Base-by-base conservation (phyloP, 2,888 invertebrate species). In the Chrysopilus asiliformis region DNA sequence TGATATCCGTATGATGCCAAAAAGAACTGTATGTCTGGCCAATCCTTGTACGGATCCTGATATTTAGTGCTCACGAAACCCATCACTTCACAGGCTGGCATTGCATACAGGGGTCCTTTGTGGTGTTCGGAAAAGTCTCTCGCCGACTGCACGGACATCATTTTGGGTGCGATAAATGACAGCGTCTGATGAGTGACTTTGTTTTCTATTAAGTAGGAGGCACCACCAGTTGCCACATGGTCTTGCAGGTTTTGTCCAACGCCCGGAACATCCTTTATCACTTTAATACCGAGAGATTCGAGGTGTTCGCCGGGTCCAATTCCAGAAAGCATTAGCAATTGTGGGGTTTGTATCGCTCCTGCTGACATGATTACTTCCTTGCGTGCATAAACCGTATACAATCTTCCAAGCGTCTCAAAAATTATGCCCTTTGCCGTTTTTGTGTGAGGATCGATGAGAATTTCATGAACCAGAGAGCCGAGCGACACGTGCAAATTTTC, bases 321-420 rank as follows among this genome's bases (percentile, higher is more conserved):
- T 1, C 91, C 91, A 2, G 87, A 85, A 27, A 91, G 55, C 84
- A 89, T 83, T 20, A 93, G 65, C 13, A 91, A 50, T 53, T 91
- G 89, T 0, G 90, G 87, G 3, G 84, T 77, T 52, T 83, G 81
- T 43, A 91, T 69, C 1, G 86, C 62, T 2, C 91, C 95, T 1
- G 86, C 86, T 13, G 86, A 79, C 25, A 95, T 56, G 42, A 95
- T 80, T 0, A 94, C 74, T 60, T 91, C 91, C 49, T 71, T 75
- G 7, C 66, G 68, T 0, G 80, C 81, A 43, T 61, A 66, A 1
- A 78, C 68, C n/a, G 65, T 65, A 38, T 64, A 65, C 27, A 34
- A 26, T 4, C 25, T n/a, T 4, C 43, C 43, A 12, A 36, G 16
- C 3, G 69, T 70, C 29, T 69, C 56, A 47, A 81, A 79, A 41